Evolutionary conservation across 2,797 vertebrate genomes (phyloP).

Genomic region (Tiaroga cobitis): DNA sequence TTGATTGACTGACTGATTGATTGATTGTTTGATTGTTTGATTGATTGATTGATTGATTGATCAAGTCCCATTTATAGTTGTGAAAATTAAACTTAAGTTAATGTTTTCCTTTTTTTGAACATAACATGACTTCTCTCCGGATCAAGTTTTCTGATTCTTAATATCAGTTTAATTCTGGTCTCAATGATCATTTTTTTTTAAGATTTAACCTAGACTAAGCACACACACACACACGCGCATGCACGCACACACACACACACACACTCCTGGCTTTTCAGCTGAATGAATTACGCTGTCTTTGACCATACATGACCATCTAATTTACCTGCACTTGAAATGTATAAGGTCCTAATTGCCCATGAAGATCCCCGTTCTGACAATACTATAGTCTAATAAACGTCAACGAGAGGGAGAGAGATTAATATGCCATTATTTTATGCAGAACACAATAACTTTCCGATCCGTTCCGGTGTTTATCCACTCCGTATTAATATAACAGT

Average conservation of each 20-base stretch:
- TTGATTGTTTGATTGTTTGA: neutral
- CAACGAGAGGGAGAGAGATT: neutral
- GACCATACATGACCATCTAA: neutral
- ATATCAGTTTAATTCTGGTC: neutral
- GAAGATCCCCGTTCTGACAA: neutral
- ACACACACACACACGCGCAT: neutral
- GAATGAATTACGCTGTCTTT: neutral
- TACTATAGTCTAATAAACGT: neutral
- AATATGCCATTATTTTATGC: slow-evolving; percentile 16
- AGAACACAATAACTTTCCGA: slow-evolving; percentile 60
- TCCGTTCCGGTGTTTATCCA: slow-evolving; percentile 61
- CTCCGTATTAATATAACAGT: slow-evolving; percentile 69
- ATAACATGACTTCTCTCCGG: neutral
- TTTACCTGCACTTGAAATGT: neutral
- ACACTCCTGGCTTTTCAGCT: neutral
- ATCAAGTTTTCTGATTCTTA: neutral
- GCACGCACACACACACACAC: neutral
- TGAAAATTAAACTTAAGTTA: neutral
- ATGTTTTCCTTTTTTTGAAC: neutral
- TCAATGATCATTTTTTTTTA: slow-evolving; percentile 34
- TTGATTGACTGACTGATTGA: neutral
- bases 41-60: neutral
- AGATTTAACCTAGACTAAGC: neutral
- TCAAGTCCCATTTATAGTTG: neutral
- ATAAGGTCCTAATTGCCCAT: neutral